Evolutionary conservation across 2,888 invertebrate genomes (phyloP), one percentile per base, ranked within the genome.

Genomic region (Dichetophora obliterata): DNA sequence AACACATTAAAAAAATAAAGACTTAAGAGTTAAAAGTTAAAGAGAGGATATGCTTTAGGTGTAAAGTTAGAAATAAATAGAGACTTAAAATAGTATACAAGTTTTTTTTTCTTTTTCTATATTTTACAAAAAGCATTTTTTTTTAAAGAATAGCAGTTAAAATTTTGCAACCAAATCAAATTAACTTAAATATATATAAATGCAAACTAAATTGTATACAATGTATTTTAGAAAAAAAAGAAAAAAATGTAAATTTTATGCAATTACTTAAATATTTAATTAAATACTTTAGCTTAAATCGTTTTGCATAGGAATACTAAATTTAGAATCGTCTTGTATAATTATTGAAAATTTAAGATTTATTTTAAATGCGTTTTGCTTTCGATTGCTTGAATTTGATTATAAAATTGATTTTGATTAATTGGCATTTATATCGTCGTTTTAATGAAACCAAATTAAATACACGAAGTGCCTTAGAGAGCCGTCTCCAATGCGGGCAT

Each of bases 401-500:
- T 59, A 59, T 59, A 59, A 59, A 27, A 27, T 24, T 27, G 27
- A 27, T 59, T 59, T 27, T 24, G 24, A 27, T 59, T 24, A 59
- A 59, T 59, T 59, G 43, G 43, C 22, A 22, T 34, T 43, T 22
- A 37, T 9, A 19, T 31, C 22, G 66, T 66, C 43, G 66, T 50
- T 61, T 65, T 54, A 65, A 70, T 37, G 48, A 66, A 57, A 59
- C 34, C 14, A 72, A 11, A 59, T 48, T 27, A 57, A 61, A 14
- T 57, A 5, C 27, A 27, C 9, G 54, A 3, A 4, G 37, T 8
- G 1, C 52, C 76, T 81, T 84, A 87, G 54, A 87, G 85, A 75
- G 86, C 86, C 75, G 86, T 87, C 81, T 87, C 86, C 76, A 87
- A 84, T 8, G 86, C 87, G 66, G 86, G 85, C 82, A 85, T 81